Conservation (phyloP, 2,888 invertebrate genomes). For the Mythimna pallens region DNA sequence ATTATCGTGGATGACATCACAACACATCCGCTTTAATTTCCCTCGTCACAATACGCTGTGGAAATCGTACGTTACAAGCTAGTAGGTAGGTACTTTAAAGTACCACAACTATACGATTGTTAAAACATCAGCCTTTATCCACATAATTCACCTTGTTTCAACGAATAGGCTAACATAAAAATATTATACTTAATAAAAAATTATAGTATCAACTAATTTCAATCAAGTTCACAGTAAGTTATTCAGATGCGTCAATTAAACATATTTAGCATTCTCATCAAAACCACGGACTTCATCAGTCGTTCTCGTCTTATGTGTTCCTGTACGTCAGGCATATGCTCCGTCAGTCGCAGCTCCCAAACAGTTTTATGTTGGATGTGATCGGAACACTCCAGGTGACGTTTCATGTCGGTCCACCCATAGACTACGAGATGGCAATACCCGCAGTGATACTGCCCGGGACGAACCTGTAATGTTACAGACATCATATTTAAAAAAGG, state of each 20-base stretch:
- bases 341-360: slow-evolving; percentile 28
- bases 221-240: background rate
- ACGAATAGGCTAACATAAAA: background rate
- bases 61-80: no score
- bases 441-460: slow-evolving; percentile 74
- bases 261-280: slow-evolving; percentile 9
- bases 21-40: no score
- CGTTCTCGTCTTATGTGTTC: background rate
- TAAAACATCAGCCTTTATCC: background rate
- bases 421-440: slow-evolving; percentile 69
- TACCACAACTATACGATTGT: background rate
- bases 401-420: slow-evolving; percentile 57
- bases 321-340: slow-evolving; percentile 27
- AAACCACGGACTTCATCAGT: background rate
- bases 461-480: slow-evolving; percentile 64
- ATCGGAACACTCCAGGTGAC: slow-evolving; percentile 65
- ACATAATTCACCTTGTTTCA: background rate
- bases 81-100: no score
- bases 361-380: slow-evolving; percentile 38
- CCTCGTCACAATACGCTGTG: no score
- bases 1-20: no score
- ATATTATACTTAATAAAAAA: background rate
- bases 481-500: background rate
- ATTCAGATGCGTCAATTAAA: background rate
- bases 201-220: background rate